phyloP scores from a whole-genome alignment of 1,140 invertebrate genomes.

The Lysiphlebus fabarum region DNA sequence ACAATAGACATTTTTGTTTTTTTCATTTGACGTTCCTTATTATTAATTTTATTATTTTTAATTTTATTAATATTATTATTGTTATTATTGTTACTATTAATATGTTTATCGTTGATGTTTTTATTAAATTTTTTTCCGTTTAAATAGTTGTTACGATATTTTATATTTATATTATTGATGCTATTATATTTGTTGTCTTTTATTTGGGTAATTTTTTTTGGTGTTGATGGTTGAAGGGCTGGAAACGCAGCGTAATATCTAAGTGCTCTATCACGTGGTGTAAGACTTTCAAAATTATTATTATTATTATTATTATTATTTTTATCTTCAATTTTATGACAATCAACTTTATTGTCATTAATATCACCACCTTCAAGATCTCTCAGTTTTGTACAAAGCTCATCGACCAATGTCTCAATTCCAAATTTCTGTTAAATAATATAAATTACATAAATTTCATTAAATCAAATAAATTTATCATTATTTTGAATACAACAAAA shows the following conservation, averaged over 20 bases:
- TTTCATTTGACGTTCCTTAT: slow-evolving; percentile 38
- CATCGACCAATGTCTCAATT: slow-evolving; percentile 50
- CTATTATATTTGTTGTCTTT: slow-evolving; percentile 40
- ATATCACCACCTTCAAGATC: slow-evolving; percentile 45
- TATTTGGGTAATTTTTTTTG: slow-evolving; percentile 40
- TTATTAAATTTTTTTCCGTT: slow-evolving; percentile 25
- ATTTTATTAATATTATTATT: slow-evolving; percentile 22
- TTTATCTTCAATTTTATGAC: slow-evolving; percentile 35
- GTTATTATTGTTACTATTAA: slow-evolving; percentile 38
- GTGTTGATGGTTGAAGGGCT: slow-evolving; percentile 46
- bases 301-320: slow-evolving; percentile 32
- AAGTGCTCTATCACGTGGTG: slow-evolving; percentile 47
- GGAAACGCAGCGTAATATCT: slow-evolving; percentile 53
- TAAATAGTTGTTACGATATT: slow-evolving; percentile 17
- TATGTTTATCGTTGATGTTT: slow-evolving; percentile 37
- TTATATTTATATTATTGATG: slow-evolving; percentile 34
- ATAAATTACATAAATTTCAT: not conserved
- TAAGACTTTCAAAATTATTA: slow-evolving; percentile 41
- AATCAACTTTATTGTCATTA: slow-evolving; percentile 38
- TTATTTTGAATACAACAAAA: not conserved
- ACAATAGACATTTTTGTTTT: slow-evolving; percentile 46
- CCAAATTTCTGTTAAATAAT: slow-evolving; percentile 41
- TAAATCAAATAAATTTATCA: not conserved
- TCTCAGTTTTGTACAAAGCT: slow-evolving; percentile 47
- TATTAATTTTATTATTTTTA: slow-evolving; percentile 35